Evolutionary conservation across 2,113 vertebrate species (phyloP), one percentile per base, ranked within the genome.

Genomic region (Coreoperca whiteheadi): DNA sequence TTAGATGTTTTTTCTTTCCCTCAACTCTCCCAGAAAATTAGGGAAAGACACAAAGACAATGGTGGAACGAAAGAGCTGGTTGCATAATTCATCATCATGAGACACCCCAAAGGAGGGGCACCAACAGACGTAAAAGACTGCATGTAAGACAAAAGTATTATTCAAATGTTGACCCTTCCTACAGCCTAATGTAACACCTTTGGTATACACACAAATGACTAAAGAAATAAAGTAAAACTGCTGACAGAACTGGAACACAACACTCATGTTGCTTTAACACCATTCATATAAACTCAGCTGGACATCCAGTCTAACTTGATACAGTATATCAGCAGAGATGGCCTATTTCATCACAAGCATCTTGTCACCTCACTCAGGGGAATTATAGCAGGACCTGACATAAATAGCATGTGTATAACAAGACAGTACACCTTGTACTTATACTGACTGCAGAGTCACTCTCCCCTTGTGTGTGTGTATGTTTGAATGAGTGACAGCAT

Each of bases 351-450:
- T 86, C 53, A 65, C 30, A 46, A 34, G 53, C 39, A 20, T 74
- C 72, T 3, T 61, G 30, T 32, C 65, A 51, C 10, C 53, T 74
- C 63, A 60, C 56, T 66, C 2, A 0, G 8, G 51, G 21, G 25
- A 32, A 6, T 77, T 10, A 56, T 23, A 23, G 53, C 64, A 66
- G 68, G 30, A 65, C 32, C 20, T 67, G 77, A 63, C 82, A 69
- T 28, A 74, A 61, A 88, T 69, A 54, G 76, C 81, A 1, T 48
- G 68, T 61, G 60, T 80, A 37, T 79, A 86, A 89, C 53, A 79
- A 83, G 64, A 76, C 21, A 46, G 12, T 43, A 67, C 57, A 79
- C 39, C 43, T 53, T 86, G 65, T 69, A 32, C n/a, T 61, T 0
- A 10, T n/a, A 57, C 34, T 60, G 46, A 70, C 56, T 73, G 68